These are phyloP conservation scores for Lytechinus variegatus DNA, from an alignment of 35 echinoderm and acorn worm species.

Conservation along the genomic window DNA sequence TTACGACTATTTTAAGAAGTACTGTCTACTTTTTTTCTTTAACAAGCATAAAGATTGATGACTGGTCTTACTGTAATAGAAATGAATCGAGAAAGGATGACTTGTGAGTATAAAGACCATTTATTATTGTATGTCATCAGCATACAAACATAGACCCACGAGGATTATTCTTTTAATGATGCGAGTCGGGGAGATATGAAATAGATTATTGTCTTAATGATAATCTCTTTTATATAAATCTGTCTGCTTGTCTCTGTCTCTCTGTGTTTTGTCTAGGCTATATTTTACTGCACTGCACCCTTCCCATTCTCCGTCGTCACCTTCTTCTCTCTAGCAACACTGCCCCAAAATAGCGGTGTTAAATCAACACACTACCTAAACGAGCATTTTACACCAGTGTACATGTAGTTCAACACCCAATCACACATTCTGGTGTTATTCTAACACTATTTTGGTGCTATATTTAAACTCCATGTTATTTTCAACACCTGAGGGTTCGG, in stretches of 20 bases:
- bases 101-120: not conserved
- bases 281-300: not conserved
- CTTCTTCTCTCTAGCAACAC: not conserved
- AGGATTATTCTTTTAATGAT: not conserved
- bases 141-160: not conserved
- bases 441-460: no score
- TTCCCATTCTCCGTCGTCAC: not conserved
- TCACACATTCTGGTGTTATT: no score
- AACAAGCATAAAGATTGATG: not conserved
- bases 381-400: no score
- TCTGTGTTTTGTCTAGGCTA: not conserved
- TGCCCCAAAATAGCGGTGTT: no score
- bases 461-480: no score
- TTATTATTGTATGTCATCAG: conserved; percentile 11
- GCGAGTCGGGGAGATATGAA: not conserved
- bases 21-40: not conserved
- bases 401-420: no score
- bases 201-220: conserved; percentile 6
- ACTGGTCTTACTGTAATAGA: not conserved
- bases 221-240: not conserved
- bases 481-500: no score
- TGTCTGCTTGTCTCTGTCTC: not conserved
- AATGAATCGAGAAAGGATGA: not conserved
- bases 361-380: no score
- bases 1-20: not conserved